Conservation (phyloP, 1,140 invertebrate species). For the Drosophila funebris region DNA sequence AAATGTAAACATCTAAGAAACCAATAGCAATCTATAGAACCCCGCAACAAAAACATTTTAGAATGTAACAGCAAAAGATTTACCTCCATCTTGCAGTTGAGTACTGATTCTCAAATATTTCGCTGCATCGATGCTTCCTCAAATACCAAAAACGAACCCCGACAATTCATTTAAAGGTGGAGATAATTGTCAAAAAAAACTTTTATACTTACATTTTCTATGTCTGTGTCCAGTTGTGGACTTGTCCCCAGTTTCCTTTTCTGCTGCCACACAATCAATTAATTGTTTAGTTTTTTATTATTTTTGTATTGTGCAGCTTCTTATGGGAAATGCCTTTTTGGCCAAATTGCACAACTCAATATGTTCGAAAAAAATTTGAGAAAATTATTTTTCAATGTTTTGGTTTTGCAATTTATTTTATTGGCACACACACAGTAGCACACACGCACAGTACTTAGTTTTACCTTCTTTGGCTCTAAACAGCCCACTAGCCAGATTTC, state of each 20-base stretch:
- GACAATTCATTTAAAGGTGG: slow-evolving; percentile 25
- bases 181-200: slow-evolving; percentile 31
- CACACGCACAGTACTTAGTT: slow-evolving; percentile 36
- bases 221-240: slow-evolving; percentile 17
- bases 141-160: slow-evolving; percentile 55
- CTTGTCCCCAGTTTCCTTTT: slow-evolving; percentile 59
- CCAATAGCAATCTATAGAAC: slow-evolving; percentile 3
- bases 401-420: background rate
- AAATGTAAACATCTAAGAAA: slow-evolving; percentile 31
- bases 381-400: slow-evolving; percentile 19
- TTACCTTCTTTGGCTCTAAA: slow-evolving; percentile 19
- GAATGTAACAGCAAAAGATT: slow-evolving; percentile 31
- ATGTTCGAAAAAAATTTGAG: slow-evolving; percentile 17
- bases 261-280: slow-evolving; percentile 38
- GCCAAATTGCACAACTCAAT: slow-evolving; percentile 31
- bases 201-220: slow-evolving; percentile 57
- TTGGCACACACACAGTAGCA: slow-evolving; percentile 23
- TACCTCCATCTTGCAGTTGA: background rate
- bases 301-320: slow-evolving; percentile 35
- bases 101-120: slow-evolving; percentile 31
- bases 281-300: slow-evolving; percentile 28
- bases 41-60: slow-evolving; percentile 27
- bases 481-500: slow-evolving; percentile 40
- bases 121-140: slow-evolving; percentile 45
- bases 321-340: slow-evolving; percentile 48